These are phyloP conservation scores for Eira barbara DNA, from an alignment of 2,113 vertebrate genomes.

Conservation along the genomic window DNA sequence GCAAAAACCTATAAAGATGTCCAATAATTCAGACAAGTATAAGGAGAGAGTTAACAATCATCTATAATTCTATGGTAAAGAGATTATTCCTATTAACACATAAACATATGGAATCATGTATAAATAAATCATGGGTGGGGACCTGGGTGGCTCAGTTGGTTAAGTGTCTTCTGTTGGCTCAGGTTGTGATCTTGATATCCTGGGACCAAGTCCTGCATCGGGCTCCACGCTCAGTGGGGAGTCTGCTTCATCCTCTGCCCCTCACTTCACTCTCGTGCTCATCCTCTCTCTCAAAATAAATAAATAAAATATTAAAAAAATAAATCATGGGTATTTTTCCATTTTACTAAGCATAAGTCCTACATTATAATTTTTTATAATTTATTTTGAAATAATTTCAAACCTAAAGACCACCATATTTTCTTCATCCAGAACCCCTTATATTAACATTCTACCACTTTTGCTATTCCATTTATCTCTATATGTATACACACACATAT, in stretches of 20 bases:
- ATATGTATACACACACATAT: neutral
- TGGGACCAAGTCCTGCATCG: too few relatives aligned
- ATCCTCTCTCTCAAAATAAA: too few relatives aligned
- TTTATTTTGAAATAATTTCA: slow-evolving; percentile 12
- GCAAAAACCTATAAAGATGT: neutral
- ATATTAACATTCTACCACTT: neutral
- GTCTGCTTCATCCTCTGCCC: too few relatives aligned
- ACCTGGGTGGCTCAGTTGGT: too few relatives aligned
- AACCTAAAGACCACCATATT: neutral
- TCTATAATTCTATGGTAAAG: neutral
- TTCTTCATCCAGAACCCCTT: too few relatives aligned
- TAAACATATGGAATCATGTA: neutral
- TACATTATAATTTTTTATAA: neutral
- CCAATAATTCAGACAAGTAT: neutral
- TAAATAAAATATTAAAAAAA: neutral
- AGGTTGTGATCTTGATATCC: too few relatives aligned
- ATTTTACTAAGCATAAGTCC: neutral
- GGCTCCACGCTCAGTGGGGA: too few relatives aligned
- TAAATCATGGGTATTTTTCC: neutral
- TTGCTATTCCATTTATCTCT: neutral
- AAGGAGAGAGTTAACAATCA: neutral
- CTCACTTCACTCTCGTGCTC: too few relatives aligned
- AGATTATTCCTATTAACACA: neutral
- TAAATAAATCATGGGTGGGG: neutral
- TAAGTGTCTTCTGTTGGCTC: too few relatives aligned